Base-by-base conservation (phyloP, 2,113 vertebrate genomes). In the Onychostoma macrolepis region DNA sequence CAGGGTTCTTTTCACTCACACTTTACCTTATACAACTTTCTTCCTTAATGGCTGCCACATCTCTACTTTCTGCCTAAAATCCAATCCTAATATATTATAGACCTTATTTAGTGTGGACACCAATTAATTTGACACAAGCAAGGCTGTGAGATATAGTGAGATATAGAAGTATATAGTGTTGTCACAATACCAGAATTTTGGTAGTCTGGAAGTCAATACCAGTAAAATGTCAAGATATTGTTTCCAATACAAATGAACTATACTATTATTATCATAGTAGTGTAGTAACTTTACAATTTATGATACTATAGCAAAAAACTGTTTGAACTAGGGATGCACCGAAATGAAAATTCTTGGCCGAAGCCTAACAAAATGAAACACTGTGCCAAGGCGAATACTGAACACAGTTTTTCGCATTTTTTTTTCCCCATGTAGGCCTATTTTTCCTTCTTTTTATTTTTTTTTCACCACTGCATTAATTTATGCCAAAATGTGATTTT, bases 41-140 rank as follows among this genome's bases (percentile, higher is more conserved):
- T 87, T 88, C 88, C 26, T 28, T 83, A 87, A 76, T 90, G 86
- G 90, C 85, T 91, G 87, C 89, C 91, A 86, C 84, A 91, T 83
- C 71, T 36, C 7, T 58, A 10, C 30, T 58, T n/a, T 75, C 21
- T 84, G 36, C 12, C 21, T 82, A 15, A 65, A 67, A 65, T 65
- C 15, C n/a, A 82, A 58, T 82, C 15, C 38, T 82, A 11, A 43
- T 28, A 45, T 43, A 28, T 45, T 5, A 58, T 43, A 28, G 38
- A 63, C 36, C 58, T 45, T 76, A 76, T 76, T 76, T 8, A 82
- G 9, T 26, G 61, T 30, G 26, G 61, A 80, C 10, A 36, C 19
- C 30, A n/a, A 7, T 67, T 67, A 9, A 26, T 82, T 82, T 67
- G n/a, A 67, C 2, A 48, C 8, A 1, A 67, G 2, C n/a, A 43